Conservation (phyloP, 2,797 vertebrate genomes). For the Heliangelus exortis region DNA sequence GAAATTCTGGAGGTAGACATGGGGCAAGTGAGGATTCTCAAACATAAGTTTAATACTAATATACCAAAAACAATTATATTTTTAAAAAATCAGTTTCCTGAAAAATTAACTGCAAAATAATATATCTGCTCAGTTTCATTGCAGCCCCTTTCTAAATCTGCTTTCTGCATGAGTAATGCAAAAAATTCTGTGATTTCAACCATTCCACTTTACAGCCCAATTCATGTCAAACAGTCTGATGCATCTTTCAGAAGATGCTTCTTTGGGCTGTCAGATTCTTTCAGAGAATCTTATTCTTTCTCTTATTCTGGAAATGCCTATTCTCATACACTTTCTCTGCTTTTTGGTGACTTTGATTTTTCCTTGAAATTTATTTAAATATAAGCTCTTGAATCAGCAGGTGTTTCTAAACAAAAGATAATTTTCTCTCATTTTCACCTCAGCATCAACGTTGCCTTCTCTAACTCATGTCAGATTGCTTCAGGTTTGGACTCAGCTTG, state of each 20-base stretch:
- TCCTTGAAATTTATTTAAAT: neutral
- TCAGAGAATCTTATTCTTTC: neutral
- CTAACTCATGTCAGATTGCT: neutral
- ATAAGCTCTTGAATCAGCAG: neutral
- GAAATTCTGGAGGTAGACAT: neutral
- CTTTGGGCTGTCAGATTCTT: neutral
- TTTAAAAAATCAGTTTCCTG: neutral
- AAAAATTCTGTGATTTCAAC: neutral
- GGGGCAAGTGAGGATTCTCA: neutral
- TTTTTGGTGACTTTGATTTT: neutral
- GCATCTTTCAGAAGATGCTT: neutral
- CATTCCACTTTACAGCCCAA: neutral
- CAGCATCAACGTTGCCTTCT: neutral
- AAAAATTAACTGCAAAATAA: neutral
- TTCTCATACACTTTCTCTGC: neutral
- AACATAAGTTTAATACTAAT: neutral
- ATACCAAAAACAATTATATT: neutral
- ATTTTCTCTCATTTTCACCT: slow-evolving; percentile 17
- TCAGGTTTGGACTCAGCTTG: neutral
- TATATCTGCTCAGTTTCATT: neutral
- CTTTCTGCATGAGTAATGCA: neutral
- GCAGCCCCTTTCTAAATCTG: neutral
- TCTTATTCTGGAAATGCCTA: neutral
- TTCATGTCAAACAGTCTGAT: neutral
- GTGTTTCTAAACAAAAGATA: neutral